Conservation (phyloP, 2,113 vertebrate genomes). For the Colinus virginianus region DNA sequence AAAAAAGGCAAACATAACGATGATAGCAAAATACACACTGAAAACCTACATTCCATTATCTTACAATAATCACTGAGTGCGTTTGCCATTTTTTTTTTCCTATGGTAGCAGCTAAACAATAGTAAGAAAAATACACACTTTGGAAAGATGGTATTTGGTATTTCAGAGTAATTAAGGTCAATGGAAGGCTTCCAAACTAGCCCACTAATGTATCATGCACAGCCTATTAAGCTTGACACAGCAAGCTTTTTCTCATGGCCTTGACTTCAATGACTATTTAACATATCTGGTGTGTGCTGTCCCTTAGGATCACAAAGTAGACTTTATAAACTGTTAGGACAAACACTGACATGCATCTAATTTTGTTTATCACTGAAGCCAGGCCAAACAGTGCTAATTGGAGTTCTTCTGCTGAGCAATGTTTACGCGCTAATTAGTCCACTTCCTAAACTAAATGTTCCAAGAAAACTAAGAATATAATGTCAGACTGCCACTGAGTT, state of each 20-base stretch:
- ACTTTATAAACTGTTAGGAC: conserved; percentile 74
- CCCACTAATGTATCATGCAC: conserved; percentile 18
- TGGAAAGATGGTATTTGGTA: conserved; percentile 8
- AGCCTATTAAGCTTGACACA: conserved; percentile 55
- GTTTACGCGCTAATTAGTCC: conserved; percentile 87
- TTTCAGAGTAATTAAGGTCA: conserved; percentile 65
- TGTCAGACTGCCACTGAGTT: conserved; percentile 79
- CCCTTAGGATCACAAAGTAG: conserved; percentile 35
- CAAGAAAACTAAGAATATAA: conserved; percentile 81
- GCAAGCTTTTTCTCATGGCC: conserved; percentile 59
- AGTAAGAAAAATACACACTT: conserved; percentile 23
- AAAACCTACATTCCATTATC: neutral
- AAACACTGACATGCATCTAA: conserved; percentile 70
- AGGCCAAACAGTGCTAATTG: conserved; percentile 81
- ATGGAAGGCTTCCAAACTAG: conserved; percentile 53
- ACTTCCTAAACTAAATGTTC: conserved; percentile 89
- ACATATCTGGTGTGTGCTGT: conserved; percentile 49
- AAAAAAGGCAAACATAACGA: neutral
- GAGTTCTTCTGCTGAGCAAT: conserved; percentile 78
- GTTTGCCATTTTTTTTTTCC: neutral
- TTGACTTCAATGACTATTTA: conserved; percentile 56
- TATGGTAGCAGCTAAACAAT: neutral
- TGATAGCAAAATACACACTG: neutral
- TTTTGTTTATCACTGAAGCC: conserved; percentile 73
- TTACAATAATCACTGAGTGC: neutral